Evolutionary conservation across 2,113 vertebrate species (phyloP), one percentile per base, ranked within the genome.

Genomic region (Mormyrus iriodes): DNA sequence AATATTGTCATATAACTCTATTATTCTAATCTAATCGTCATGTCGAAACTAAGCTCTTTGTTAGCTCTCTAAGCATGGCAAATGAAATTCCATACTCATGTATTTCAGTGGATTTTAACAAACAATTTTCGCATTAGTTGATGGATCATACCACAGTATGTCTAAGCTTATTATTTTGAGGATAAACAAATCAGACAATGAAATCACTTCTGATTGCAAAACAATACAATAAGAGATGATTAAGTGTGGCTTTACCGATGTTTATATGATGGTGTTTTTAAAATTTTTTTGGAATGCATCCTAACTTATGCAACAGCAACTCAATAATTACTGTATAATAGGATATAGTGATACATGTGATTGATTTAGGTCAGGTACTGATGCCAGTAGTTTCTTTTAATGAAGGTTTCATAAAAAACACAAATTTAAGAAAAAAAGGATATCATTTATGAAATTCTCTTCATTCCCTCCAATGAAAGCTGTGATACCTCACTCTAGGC

Each of bases 141-240:
- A 94, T 95, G 94, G 92, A 94, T 94, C 94, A 94, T 90, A 92
- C 93, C 91, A 88, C 88, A 89, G 92, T 90, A 93, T 91, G 94
- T 93, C 92, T 92, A 93, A 31, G 92, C 92, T 94, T 91, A 89
- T 90, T 90, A 93, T 93, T 93, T 94, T 93, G 94, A 93, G 93
- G 92, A 93, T 93, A 94, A 95, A 94, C 92, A 91, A 93, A 93
- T 94, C 92, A 92, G 94, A 94, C 92, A 91, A 91, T 91, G 92
- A 94, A 94, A 95, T 95, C 93, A 94, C 94, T 95, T 92, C 94
- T 90, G 90, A 93, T 88, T 91, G 76, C 90, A 92, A 90, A 9
- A 91, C 91, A n/a, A 89, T 88, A 35, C 27, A 15, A 4, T 35
- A 15, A 42, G 21, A 24, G 2, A 48, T 73, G 17, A 35, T 44